A percentile compares a stretch with the other conserved stretches of the same genome.
Conservation (phyloP, 1,140 invertebrate species). For the Bombus sylvicola region DNA sequence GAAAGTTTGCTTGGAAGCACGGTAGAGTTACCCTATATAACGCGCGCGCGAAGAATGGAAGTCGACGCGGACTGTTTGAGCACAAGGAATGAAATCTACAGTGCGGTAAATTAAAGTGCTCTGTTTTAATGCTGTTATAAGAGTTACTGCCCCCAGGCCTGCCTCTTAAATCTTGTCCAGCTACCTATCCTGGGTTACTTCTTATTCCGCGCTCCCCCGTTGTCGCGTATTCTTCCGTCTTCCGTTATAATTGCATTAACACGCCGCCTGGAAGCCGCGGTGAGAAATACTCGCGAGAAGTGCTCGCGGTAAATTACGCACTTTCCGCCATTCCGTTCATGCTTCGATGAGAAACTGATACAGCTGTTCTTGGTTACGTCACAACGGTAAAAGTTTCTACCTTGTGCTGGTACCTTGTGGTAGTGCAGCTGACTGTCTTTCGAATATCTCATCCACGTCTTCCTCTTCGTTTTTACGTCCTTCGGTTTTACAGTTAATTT, state of each 20-base stretch:
- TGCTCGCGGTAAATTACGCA: neutral
- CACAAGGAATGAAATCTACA: conserved; percentile 80
- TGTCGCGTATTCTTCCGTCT: conserved; percentile 39
- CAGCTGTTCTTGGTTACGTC: neutral
- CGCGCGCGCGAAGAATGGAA: conserved; percentile 29
- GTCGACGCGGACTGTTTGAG: conserved; percentile 59
- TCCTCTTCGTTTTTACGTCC: neutral
- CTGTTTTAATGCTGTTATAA: conserved; percentile 82
- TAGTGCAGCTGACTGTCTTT: too few relatives aligned
- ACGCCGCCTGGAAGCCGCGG: neutral
- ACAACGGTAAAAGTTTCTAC: neutral
- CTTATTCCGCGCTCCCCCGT: conserved; percentile 25
- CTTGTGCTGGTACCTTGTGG: neutral
- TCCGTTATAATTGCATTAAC: conserved; percentile 48
- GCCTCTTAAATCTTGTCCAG: conserved; percentile 55
- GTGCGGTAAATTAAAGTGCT: conserved; percentile 82
- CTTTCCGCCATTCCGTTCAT: conserved; percentile 2
- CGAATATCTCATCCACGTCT: neutral
- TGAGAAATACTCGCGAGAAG: neutral
- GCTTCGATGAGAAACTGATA: conserved; percentile 16
- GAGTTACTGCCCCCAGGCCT: conserved; percentile 74
- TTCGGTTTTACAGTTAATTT: too few relatives aligned
- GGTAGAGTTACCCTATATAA: conserved; percentile 14
- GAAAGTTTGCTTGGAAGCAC: neutral
- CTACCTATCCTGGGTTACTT: conserved; percentile 43